Evolutionary conservation across 2,113 vertebrate species (phyloP), one percentile per base, ranked within the genome.

Genomic region (Corydoras sp.): DNA sequence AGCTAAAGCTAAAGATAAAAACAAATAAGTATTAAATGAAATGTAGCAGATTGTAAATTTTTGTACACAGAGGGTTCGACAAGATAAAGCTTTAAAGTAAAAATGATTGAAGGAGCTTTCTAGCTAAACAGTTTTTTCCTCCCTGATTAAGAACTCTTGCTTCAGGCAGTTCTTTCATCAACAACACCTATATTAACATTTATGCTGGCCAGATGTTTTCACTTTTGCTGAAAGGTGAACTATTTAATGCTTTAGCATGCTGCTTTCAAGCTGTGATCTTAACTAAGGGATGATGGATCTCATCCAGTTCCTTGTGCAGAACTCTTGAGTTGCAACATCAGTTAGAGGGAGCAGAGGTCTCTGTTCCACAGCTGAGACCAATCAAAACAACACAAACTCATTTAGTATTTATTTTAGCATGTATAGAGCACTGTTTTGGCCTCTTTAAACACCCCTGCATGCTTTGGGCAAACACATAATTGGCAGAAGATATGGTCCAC

Each of bases 301-400:
- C 12, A 32, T 79, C 65, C 71, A 78, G 69, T 61, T 73, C 61
- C 10, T 70, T 14, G 32, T 77, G 30, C 43, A 51, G 65, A 18
- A 50, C 24, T 72, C 68, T 59, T 58, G 35, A 62, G 60, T 75
- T 67, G 69, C 61, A 74, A 58, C 65, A 71, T 73, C 13, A 35
- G 71, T 68, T 75, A 64, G 60, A 68, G 58, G 15, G 50, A 32
- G 35, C 64, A 75, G 2, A 11, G 55, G 32, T 15, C 30, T 55
- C 56, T 66, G 1, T 65, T 29, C 31, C 76, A 79, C 81, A 85
- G 83, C 81, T 85, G 82, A 84, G 62, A 48, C 9, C 66, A 78
- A 82, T 85, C 85, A 85, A 65, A 82, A 80, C 81, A 83, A 79
- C 78, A 73, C 65, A 43, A 43, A 69, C 49, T 65, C 62, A 43